Conservation (phyloP, 1,140 invertebrate genomes). For the Chironomus striatipennis region DNA sequence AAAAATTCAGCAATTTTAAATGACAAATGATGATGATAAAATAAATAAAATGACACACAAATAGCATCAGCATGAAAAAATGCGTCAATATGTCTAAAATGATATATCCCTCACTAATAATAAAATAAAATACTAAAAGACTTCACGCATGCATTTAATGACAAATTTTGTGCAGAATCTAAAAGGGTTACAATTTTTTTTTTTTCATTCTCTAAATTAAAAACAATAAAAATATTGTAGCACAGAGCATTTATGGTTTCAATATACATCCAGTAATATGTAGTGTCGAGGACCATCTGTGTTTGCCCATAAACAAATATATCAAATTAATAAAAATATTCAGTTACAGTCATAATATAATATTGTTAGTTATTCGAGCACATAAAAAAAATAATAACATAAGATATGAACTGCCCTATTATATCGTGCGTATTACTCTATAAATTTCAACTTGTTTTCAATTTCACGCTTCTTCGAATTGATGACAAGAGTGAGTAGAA, state of each 20-base stretch:
- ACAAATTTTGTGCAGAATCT: too few relatives aligned
- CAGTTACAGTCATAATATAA: slow-evolving; percentile 17
- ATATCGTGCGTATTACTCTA: neutral
- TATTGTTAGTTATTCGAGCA: neutral
- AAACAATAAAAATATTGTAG: slow-evolving; percentile 2
- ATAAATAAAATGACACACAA: too few relatives aligned
- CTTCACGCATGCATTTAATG: too few relatives aligned
- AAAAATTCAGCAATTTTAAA: too few relatives aligned
- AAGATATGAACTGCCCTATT: too few relatives aligned
- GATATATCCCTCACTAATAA: too few relatives aligned
- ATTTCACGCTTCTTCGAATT: slow-evolving; percentile 22
- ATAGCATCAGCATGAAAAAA: too few relatives aligned
- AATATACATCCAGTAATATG: neutral
- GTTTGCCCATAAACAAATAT: slow-evolving; percentile 21
- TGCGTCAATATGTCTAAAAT: too few relatives aligned
- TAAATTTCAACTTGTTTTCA: neutral
- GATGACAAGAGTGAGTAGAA: slow-evolving; percentile 15
- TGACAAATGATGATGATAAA: too few relatives aligned
- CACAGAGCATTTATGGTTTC: neutral
- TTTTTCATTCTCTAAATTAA: neutral
- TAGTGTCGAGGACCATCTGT: slow-evolving; percentile 14
- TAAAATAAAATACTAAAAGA: too few relatives aligned
- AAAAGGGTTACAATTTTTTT: too few relatives aligned
- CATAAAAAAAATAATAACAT: too few relatives aligned
- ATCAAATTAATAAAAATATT: slow-evolving; percentile 24